A percentile compares a stretch with the other conserved stretches of the same genome.
phyloP scores from a whole-genome alignment of 2,797 vertebrate species.

The Manis crassicaudata region DNA sequence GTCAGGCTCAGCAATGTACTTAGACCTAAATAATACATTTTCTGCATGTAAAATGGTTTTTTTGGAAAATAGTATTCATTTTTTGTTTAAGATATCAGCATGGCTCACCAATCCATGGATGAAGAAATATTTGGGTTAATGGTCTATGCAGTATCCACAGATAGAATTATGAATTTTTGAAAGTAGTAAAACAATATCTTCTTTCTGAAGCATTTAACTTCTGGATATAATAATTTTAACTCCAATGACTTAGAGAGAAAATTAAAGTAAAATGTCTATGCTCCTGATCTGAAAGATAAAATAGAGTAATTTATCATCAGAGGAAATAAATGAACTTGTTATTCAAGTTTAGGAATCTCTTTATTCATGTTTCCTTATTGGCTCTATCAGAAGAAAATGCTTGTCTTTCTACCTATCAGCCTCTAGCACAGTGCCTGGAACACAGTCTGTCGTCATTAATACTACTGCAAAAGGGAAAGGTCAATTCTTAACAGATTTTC shows the following conservation, averaged over 20 bases:
- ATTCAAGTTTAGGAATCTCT: background rate
- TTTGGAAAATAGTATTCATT: background rate
- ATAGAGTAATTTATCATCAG: background rate
- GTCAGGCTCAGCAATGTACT: background rate
- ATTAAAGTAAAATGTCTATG: conserved; percentile 21
- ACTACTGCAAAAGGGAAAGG: background rate
- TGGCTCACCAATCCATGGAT: background rate
- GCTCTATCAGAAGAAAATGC: background rate
- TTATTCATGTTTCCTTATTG: background rate
- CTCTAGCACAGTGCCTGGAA: background rate
- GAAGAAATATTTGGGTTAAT: background rate
- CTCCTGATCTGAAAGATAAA: background rate
- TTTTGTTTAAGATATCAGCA: background rate
- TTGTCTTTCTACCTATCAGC: background rate
- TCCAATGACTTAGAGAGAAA: background rate
- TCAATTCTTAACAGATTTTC: conserved; percentile 20
- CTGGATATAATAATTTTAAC: background rate
- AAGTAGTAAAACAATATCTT: background rate
- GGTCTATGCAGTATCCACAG: background rate
- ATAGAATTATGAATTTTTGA: background rate
- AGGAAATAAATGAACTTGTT: background rate
- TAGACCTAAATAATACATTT: background rate
- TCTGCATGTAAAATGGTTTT: background rate
- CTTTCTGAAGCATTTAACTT: background rate
- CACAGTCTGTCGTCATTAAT: background rate